phyloP scores from a whole-genome alignment of 2,113 vertebrate species.

The Cyprinodon tularosa region DNA sequence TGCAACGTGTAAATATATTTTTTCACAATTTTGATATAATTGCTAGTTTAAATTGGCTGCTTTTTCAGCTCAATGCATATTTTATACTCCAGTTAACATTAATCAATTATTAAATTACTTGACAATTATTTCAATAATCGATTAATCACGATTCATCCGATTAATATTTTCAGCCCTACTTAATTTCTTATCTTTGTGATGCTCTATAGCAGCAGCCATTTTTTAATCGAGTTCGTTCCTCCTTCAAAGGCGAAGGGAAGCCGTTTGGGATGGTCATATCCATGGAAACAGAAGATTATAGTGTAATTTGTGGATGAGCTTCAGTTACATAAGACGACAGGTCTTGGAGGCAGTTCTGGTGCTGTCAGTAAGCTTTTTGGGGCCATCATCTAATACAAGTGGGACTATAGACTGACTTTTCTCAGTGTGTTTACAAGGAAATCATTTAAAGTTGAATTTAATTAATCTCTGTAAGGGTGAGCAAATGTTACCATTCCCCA shows the following conservation, averaged over 20 bases:
- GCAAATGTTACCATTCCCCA: background rate
- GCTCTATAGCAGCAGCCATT: constrained; percentile 28
- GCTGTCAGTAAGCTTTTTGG: constrained; percentile 47
- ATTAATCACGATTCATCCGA: too few species aligned
- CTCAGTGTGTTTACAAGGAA: background rate
- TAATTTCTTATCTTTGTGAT: constrained; percentile 17
- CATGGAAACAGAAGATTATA: constrained; percentile 74
- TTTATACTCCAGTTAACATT: too few species aligned
- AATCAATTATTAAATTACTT: too few species aligned
- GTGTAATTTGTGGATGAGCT: constrained; percentile 57
- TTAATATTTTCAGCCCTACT: background rate
- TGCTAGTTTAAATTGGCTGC: too few species aligned
- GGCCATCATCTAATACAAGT: constrained; percentile 6
- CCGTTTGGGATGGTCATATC: constrained; percentile 64
- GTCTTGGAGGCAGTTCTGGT: constrained; percentile 63
- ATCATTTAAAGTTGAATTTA: background rate
- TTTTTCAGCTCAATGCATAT: too few species aligned
- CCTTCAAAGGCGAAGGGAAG: constrained; percentile 50
- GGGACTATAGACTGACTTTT: background rate
- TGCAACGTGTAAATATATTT: too few species aligned
- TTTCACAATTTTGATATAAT: too few species aligned
- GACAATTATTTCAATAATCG: too few species aligned
- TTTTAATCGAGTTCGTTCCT: constrained; percentile 63
- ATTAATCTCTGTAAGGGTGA: background rate
- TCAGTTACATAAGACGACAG: constrained; percentile 57